Evolutionary conservation across 2,888 invertebrate genomes (phyloP), one percentile per base, ranked within the genome.

Genomic region (Sminthurides aquaticus): DNA sequence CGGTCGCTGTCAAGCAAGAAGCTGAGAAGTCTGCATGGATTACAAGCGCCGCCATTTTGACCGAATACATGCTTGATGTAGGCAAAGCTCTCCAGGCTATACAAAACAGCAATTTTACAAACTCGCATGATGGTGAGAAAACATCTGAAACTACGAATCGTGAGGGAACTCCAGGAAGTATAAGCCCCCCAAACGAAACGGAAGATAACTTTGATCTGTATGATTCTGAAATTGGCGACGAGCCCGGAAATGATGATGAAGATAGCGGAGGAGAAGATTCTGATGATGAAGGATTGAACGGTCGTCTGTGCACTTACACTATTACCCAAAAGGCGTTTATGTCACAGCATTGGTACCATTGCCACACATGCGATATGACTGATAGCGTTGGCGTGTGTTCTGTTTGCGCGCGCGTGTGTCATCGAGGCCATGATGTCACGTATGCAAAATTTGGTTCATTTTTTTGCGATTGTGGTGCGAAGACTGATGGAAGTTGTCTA

Each of bases 391-490:
- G 99, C 0, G 97, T 98, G 28, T 99, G 99, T 79, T 92, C 95
- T 0, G 90, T 97, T 20, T 99, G 99, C 81, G 98, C 97, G 0
- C 84, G 93, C 62, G 98, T 98, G 8, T 98, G 98, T 77, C 98
- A 98, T 79, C 87, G 91, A 72, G 93, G 91, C 0, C 98, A 98
- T 78, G 98, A 98, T 78, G 88, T 97, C 1, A 89, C 95, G 3
- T 98, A 97, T 78, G 94, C 97, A 60, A 99, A 99, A 79, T 95
- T 91, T 78, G 98, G 98, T 1, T 96, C 96, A 77, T 99, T 99
- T 83, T 99, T 99, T 82, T 99, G 99, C 77, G 98, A 70, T 57
- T 99, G 99, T 78, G 98, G 98, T 1, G 96, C 96, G 1, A 96
- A 95, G 78, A 92, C 94, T 60, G 93, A 93, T 77, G 86, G 86